These are phyloP conservation scores for Agrochola macilenta DNA, from an alignment of 2,888 invertebrate genomes.

Conservation along the genomic window DNA sequence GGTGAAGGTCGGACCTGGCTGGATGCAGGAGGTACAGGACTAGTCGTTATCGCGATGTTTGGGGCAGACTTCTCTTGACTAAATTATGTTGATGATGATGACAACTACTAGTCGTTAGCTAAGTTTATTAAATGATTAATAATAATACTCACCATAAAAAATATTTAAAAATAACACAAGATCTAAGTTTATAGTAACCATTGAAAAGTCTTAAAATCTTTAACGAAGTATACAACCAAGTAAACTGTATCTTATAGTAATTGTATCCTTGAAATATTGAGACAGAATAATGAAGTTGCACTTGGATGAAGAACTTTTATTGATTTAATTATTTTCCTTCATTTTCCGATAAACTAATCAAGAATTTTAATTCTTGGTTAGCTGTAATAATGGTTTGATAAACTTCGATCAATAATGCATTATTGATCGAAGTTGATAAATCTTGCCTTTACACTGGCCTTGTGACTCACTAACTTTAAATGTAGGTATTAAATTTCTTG, in stretches of 20 bases:
- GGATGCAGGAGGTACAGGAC: background rate
- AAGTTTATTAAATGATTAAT: background rate
- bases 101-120: background rate
- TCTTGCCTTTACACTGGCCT: background rate
- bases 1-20: background rate
- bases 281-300: slow-evolving; percentile 32
- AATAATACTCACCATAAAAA: slow-evolving; percentile 47
- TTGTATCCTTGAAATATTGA: slow-evolving; percentile 26
- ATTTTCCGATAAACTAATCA: slow-evolving; percentile 26
- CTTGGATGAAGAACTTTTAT: slow-evolving; percentile 22
- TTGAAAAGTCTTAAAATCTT: slow-evolving; percentile 18
- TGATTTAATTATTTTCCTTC: slow-evolving; percentile 33
- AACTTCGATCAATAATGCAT: too few species aligned
- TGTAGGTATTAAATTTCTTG: too few species aligned
- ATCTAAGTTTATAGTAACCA: slow-evolving; percentile 27
- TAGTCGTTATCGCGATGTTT: background rate
- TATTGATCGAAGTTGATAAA: background rate
- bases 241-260: slow-evolving; percentile 1
- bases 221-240: background rate
- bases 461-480: background rate
- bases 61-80: too few species aligned
- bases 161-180: slow-evolving; percentile 42
- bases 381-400: background rate
- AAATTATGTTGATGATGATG: background rate
- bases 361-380: background rate